phyloP scores from a whole-genome alignment of 2,888 invertebrate genomes.

The Volucella bombylans region DNA sequence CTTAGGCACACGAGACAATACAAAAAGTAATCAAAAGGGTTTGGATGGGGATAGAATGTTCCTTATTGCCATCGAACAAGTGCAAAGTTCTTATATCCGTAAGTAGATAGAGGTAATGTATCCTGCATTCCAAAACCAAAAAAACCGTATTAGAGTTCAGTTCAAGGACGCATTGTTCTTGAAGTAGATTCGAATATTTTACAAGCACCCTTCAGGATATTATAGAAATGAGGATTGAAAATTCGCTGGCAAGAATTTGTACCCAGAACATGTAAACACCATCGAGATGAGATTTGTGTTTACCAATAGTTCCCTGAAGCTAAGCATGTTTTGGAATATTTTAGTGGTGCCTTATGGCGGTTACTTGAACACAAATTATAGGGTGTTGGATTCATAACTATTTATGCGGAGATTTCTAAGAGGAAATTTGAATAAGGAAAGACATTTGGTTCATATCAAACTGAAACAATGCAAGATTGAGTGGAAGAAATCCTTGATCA shows the following conservation, averaged over 20 bases:
- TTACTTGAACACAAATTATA: background rate
- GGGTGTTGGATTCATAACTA: no score
- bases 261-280: background rate
- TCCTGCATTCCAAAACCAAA: constrained; percentile 41
- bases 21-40: background rate
- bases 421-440: no score
- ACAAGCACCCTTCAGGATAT: constrained; percentile 7
- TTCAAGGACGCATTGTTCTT: background rate
- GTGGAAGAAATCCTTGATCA: no score
- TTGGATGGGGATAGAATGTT: constrained; percentile 8
- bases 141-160: background rate
- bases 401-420: no score
- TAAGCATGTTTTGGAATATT: no score
- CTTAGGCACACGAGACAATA: constrained; percentile 12
- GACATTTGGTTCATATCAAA: no score
- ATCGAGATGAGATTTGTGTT: constrained; percentile 19
- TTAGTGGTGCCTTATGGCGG: no score
- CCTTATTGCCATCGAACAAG: constrained; percentile 32
- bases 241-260: background rate
- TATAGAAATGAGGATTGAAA: constrained; percentile 29
- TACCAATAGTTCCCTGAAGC: background rate
- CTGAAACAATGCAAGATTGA: no score
- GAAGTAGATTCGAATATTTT: constrained; percentile 10
- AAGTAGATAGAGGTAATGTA: background rate
- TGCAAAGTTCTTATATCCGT: constrained; percentile 21